These are phyloP conservation scores for Listronotus oregonensis DNA, from an alignment of 1,140 invertebrate species.

Conservation along the genomic window DNA sequence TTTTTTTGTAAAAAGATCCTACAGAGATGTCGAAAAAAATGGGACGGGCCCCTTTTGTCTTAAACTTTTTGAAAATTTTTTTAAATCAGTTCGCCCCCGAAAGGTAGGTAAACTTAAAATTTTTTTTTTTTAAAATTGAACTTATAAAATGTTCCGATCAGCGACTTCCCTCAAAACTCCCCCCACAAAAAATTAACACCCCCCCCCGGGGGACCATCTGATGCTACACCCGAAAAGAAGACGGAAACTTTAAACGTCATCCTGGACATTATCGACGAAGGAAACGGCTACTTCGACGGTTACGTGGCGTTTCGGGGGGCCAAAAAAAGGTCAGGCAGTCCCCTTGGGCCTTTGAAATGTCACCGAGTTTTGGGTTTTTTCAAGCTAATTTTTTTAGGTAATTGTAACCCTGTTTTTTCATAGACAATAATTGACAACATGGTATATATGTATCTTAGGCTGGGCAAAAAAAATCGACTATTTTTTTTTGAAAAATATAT, in stretches of 20 bases:
- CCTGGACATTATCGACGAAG: conserved; percentile 80
- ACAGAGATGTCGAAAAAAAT: conserved; percentile 78
- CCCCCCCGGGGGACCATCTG: conserved; percentile 78
- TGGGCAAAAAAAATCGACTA: too few species aligned
- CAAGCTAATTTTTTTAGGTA: conserved; percentile 68
- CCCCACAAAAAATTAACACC: conserved; percentile 70
- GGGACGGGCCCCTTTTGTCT: conserved; percentile 77
- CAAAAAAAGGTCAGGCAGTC: conserved; percentile 70
- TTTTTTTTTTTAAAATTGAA: too few species aligned
- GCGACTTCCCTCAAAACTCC: conserved; percentile 58
- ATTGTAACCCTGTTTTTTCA: too few species aligned
- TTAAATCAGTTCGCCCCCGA: conserved; percentile 77
- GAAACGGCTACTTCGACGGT: conserved; percentile 71
- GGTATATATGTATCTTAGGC: too few species aligned
- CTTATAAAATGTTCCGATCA: conserved; percentile 28
- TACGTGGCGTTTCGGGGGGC: conserved; percentile 70
- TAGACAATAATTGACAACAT: too few species aligned
- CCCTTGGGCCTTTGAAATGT: conserved; percentile 73
- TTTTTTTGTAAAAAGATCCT: conserved; percentile 56
- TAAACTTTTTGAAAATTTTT: conserved; percentile 76
- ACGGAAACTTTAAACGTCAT: conserved; percentile 77
- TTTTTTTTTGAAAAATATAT: too few species aligned
- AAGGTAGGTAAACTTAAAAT: conserved; percentile 32
- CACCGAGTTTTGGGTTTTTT: conserved; percentile 65
- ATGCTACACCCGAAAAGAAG: conserved; percentile 82